Conservation (phyloP, 2,888 invertebrate genomes). For the Agriopis marginaria region DNA sequence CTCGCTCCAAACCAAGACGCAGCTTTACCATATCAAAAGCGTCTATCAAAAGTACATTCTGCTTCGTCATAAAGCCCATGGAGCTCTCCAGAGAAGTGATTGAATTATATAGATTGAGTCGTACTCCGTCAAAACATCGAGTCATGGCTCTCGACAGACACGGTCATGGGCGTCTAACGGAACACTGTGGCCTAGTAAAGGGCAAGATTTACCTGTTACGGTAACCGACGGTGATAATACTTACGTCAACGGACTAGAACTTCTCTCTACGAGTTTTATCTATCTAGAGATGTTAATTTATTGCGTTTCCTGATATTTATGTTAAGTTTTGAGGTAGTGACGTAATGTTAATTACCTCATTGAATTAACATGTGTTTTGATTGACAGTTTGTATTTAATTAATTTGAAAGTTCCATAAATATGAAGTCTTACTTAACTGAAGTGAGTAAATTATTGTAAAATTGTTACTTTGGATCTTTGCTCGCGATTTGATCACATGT, state of each 20-base stretch:
- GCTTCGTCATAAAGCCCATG: conserved; percentile 35
- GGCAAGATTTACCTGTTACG: conserved; percentile 57
- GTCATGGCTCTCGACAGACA: conserved; percentile 44
- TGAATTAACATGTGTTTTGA: background rate
- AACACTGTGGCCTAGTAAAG: conserved; percentile 73
- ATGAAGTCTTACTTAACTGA: background rate
- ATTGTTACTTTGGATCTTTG: too few species aligned
- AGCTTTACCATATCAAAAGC: conserved; percentile 16
- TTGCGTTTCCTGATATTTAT: conserved; percentile 20
- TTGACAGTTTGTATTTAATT: background rate
- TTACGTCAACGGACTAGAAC: conserved; percentile 17
- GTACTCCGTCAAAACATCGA: conserved; percentile 33
- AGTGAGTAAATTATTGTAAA: too few species aligned
- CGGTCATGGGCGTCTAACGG: conserved; percentile 82
- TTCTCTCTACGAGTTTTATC: background rate
- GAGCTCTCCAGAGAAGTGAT: conserved; percentile 19
- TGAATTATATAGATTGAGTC: conserved; percentile 37
- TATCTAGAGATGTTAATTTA: conserved; percentile 10
- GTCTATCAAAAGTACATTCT: conserved; percentile 32
- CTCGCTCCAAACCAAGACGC: background rate
- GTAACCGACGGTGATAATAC: conserved; percentile 41
- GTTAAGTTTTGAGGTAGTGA: conserved; percentile 5
- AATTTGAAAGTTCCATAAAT: conserved; percentile 9
- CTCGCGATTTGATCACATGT: too few species aligned
- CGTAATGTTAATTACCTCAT: conserved; percentile 8